Base-by-base conservation (phyloP, 2,888 invertebrate species). In the Parascotia fuliginaria region DNA sequence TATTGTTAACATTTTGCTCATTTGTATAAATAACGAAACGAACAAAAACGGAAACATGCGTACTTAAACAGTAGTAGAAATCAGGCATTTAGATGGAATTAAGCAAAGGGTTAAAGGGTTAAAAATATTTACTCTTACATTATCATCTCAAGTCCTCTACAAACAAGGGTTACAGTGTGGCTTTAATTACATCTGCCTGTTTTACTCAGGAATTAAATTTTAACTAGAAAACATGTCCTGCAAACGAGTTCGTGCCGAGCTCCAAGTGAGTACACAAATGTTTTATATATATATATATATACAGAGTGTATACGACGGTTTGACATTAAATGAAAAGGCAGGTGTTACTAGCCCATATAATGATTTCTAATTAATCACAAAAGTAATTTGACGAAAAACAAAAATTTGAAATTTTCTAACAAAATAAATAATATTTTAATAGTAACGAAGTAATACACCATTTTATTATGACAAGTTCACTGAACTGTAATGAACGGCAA, bases 111-210 rank as follows among this genome's bases (percentile, higher is more conserved):
- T 59, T 48, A 62, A 67, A 73, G 72, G 74, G 69, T 70, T 73
- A 65, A 73, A 80, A 77, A 81, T 80, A 77, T 82, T 81, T 81
- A 73, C 78, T 55, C 65, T 63, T 66, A 73, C 71, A 81, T 79
- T 78, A 78, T 76, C 75, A 70, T 75, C 77, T 70, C 68, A 73
- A 78, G 77, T 76, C 81, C 79, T 81, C 52, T 71, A 63, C 76
- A 85, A 85, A 83, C 81, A 83, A 68, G 65, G 73, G 70, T 65
- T n/a, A 68, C 70, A 73, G 63, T 70, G 68, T 59, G 62, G 73
- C 70, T 77, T 79, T 82, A 81, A 85, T 84, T 81, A 81, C 71
- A 76, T 75, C 64, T 69, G 69, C 67, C 59, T 63, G 61, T 66
- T 75, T 66, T 62, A 65, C 63, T 55, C 47, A 55, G 40, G 51